These are phyloP conservation scores for Chorisops tibialis DNA, from an alignment of 2,888 invertebrate species.

Conservation along the genomic window DNA sequence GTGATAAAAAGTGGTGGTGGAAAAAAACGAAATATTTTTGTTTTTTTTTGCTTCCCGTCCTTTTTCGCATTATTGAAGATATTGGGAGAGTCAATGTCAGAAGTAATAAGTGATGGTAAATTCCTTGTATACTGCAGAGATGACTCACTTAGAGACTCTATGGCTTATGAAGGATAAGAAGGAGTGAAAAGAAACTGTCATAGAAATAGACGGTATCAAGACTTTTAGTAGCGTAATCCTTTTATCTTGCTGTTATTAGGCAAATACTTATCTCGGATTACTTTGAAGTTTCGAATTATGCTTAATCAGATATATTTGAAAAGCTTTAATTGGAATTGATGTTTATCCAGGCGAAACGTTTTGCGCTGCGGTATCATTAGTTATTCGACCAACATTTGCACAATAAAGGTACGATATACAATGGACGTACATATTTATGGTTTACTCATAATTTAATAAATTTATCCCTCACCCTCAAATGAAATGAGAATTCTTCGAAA, in stretches of 20 bases:
- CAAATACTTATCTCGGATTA: too few relatives aligned
- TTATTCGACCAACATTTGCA: too few relatives aligned
- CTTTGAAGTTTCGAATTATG: too few relatives aligned
- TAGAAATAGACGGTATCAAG: not conserved
- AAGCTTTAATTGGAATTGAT: too few relatives aligned
- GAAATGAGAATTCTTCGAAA: too few relatives aligned
- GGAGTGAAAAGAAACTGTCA: slow-evolving; percentile 27
- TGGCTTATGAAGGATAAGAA: slow-evolving; percentile 20
- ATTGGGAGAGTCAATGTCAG: slow-evolving; percentile 25
- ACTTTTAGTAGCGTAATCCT: slow-evolving; percentile 3
- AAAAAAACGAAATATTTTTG: not conserved
- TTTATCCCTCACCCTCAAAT: too few relatives aligned
- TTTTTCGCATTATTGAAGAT: slow-evolving; percentile 16
- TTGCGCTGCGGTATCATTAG: too few relatives aligned
- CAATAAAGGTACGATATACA: too few relatives aligned
- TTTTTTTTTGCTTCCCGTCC: not conserved
- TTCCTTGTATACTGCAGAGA: slow-evolving; percentile 8
- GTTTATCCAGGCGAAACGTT: too few relatives aligned
- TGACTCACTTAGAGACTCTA: slow-evolving; percentile 28
- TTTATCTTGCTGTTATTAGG: not conserved
- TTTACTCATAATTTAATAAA: too few relatives aligned
- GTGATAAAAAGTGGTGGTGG: slow-evolving; percentile 10
- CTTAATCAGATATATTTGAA: too few relatives aligned
- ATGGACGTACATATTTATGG: too few relatives aligned
- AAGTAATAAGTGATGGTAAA: slow-evolving; percentile 29